These are phyloP conservation scores for Acipenser ruthenus DNA, from an alignment of 2,797 vertebrate species.

Conservation along the genomic window DNA sequence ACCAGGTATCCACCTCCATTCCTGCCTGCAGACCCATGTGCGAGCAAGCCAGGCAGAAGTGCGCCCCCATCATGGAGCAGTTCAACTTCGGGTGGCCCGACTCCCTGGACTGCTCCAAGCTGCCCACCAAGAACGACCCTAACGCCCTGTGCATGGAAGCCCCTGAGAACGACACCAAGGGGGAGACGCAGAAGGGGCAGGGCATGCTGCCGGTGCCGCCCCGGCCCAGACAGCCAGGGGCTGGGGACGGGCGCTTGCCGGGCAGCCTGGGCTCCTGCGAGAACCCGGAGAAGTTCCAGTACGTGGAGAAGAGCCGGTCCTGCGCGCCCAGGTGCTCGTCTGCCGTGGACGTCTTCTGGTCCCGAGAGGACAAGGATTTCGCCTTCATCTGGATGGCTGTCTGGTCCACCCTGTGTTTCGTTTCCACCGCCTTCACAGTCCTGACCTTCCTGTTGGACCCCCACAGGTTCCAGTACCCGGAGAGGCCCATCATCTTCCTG, in stretches of 20 bases:
- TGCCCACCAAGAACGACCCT: constrained; percentile 91
- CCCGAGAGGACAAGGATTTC: constrained; percentile 87
- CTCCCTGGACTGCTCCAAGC: constrained; percentile 81
- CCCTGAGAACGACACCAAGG: constrained; percentile 80
- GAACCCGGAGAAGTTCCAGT: constrained; percentile 91
- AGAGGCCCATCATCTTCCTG: constrained; percentile 96
- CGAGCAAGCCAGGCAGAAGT: constrained; percentile 84
- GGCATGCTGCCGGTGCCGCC: constrained; percentile 76
- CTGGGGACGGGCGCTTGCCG: constrained; percentile 30
- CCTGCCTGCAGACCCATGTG: constrained; percentile 97
- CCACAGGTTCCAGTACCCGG: constrained; percentile 93
- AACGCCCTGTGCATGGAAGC: constrained; percentile 96
- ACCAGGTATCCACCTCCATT: constrained; percentile 93
- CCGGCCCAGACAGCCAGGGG: constrained; percentile 52
- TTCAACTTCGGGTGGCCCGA: constrained; percentile 96
- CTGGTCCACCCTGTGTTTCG: constrained; percentile 90
- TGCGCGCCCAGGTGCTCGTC: constrained; percentile 85
- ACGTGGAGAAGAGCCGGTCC: constrained; percentile 84
- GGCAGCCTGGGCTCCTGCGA: constrained; percentile 59
- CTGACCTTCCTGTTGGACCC: constrained; percentile 94
- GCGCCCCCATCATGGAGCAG: constrained; percentile 92
- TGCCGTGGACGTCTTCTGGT: constrained; percentile 90
- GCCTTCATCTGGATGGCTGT: constrained; percentile 96
- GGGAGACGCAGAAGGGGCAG: constrained; percentile 67
- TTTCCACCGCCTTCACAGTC: constrained; percentile 93